Percentiles rank a stretch among this genome's conserved stretches.
Evolutionary conservation across 2,113 vertebrate genomes (phyloP).

Genomic region (sheep (Ovis aries)): ARS-UI_Ramb_v3.0 NC_056064.1:61750501-61751000

Average conservation of each 20-base stretch:
- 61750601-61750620: not conserved
- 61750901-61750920: conserved; percentile 14
- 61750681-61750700: not conserved
- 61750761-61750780: not conserved
- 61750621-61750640: not conserved
- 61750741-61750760: not conserved
- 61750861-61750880: not conserved
- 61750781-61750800: not conserved
- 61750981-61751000: not conserved
- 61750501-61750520: not conserved
- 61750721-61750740: not conserved
- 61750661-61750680: conserved; percentile 12
- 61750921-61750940: not conserved
- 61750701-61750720: not conserved
- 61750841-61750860: not conserved
- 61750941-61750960: not conserved
- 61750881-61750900: not conserved
- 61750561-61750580: not conserved
- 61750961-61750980: not conserved
- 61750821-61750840: not conserved
- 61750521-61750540: not conserved
- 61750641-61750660: not conserved
- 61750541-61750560: conserved; percentile 16
- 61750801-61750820: not conserved
- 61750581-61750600: conserved; percentile 2